Percentiles rank a stretch among this genome's conserved stretches.
Evolutionary conservation across 2,797 vertebrate genomes (phyloP).

Genomic region (Craterocephalus amniculus): DNA sequence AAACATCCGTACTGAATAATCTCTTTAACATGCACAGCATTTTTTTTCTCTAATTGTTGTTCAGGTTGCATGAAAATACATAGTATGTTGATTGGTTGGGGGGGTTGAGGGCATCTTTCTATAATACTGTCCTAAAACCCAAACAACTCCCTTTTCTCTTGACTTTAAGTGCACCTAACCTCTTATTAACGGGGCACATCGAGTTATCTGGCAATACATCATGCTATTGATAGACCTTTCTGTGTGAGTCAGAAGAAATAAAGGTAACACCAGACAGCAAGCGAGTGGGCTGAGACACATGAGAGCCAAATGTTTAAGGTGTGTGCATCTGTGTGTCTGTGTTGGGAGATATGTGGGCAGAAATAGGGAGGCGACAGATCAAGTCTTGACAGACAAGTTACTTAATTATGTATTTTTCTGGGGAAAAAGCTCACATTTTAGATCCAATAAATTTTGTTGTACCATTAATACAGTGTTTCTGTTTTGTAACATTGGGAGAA

Average conservation of each 20-base stretch:
- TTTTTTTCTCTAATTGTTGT: neutral
- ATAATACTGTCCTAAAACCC: neutral
- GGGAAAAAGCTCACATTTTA: conserved; percentile 10
- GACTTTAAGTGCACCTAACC: neutral
- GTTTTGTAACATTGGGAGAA: neutral
- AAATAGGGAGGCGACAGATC: neutral
- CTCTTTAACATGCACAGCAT: too few species aligned
- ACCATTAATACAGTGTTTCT: neutral
- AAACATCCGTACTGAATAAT: neutral
- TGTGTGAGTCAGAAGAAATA: neutral
- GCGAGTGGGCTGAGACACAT: neutral
- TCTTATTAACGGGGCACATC: conserved; percentile 4
- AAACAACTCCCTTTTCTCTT: neutral
- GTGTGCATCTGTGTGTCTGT: neutral
- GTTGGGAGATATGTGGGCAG: conserved; percentile 16
- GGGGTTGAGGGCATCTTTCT: neutral
- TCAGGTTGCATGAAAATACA: neutral
- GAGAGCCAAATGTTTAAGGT: neutral
- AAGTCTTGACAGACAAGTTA: neutral
- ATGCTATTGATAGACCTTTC: neutral
- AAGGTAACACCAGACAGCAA: conserved; percentile 7
- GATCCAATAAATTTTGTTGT: conserved; percentile 21
- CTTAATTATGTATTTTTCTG: conserved; percentile 1
- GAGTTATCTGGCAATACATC: conserved; percentile 12
- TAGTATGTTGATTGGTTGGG: neutral